These are phyloP conservation scores for Glareola pratincola DNA, from an alignment of 2,113 vertebrate genomes.

Conservation along the genomic window DNA sequence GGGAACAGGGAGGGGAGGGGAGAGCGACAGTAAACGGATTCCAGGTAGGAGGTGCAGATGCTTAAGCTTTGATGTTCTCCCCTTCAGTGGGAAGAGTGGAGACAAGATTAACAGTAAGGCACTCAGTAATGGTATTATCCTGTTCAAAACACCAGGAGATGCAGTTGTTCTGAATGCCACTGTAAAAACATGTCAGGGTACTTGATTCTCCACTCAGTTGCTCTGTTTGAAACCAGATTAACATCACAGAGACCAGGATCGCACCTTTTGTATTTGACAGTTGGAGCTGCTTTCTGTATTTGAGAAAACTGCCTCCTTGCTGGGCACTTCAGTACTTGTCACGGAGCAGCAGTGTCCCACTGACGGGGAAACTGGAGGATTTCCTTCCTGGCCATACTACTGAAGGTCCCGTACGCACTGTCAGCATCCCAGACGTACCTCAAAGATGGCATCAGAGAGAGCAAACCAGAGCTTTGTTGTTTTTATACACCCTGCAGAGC, in stretches of 20 bases:
- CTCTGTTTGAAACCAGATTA: constrained; percentile 15
- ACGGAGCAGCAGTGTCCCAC: background rate
- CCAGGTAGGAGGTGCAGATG: background rate
- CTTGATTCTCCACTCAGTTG: background rate
- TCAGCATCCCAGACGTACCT: background rate
- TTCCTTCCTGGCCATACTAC: background rate
- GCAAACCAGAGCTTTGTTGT: background rate
- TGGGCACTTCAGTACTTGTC: background rate
- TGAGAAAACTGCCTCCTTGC: background rate
- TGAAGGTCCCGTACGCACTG: background rate
- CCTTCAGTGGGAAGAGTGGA: background rate
- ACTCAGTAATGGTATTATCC: background rate
- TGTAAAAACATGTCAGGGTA: background rate
- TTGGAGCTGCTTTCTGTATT: background rate
- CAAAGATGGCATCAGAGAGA: background rate
- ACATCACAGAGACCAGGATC: background rate
- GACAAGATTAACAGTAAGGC: background rate
- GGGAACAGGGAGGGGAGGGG: background rate
- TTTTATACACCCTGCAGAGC: background rate
- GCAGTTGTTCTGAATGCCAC: background rate
- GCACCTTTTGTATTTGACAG: background rate
- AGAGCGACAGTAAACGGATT: background rate
- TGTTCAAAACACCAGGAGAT: background rate
- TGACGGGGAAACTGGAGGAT: background rate
- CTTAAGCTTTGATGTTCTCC: background rate